Base-by-base conservation (phyloP, 2,113 vertebrate genomes). In the Channa maculata region DNA sequence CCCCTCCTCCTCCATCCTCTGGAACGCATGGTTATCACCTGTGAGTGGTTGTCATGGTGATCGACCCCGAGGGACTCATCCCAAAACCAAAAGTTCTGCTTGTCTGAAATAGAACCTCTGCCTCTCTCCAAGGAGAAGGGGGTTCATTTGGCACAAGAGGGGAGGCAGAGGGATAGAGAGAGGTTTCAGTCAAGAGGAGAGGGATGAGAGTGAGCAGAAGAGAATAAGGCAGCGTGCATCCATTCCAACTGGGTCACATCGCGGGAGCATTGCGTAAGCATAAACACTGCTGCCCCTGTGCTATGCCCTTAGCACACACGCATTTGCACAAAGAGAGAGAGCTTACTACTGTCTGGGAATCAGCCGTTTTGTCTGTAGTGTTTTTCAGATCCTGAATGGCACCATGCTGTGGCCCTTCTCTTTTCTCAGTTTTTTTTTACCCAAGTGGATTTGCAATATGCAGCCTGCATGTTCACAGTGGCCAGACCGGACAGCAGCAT, bases 181-280 rank as follows among this genome's bases (percentile, higher is more conserved):
- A 41, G 41, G 48, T 39, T 65, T 71, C 65, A 78, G 60, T 77
- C 49, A 65, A 43, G 11, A 11, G 55, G 24, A 46, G 59, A 65
- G 58, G 50, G 74, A 86, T 73, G 55, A 52, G 38, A 74, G 65
- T 72, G 51, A 59, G 68, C 11, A 37, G 15, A 63, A 79, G 83
- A 85, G 80, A 86, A 74, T 68, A 81, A 90, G 76, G 73, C 79
- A 77, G 80, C 70, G 71, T 83, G 74, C 82, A 90, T 90, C 88
- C 79, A 86, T 87, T 92, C 90, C 92, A 93, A 93, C 80, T 93
- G 89, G 92, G 92, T 93, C 92, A 93, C 89, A 91, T 90, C 91
- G 77, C 86, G 64, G 86, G 91, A 92, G 88, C 92, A 91, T 93
- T 93, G 88, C 88, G 54, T 91, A 92, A 92, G 89, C 85, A 37